Evolutionary conservation across 2,113 vertebrate species (phyloP), one percentile per base, ranked within the genome.

Genomic region (Cricetomys ansorgei): DNA sequence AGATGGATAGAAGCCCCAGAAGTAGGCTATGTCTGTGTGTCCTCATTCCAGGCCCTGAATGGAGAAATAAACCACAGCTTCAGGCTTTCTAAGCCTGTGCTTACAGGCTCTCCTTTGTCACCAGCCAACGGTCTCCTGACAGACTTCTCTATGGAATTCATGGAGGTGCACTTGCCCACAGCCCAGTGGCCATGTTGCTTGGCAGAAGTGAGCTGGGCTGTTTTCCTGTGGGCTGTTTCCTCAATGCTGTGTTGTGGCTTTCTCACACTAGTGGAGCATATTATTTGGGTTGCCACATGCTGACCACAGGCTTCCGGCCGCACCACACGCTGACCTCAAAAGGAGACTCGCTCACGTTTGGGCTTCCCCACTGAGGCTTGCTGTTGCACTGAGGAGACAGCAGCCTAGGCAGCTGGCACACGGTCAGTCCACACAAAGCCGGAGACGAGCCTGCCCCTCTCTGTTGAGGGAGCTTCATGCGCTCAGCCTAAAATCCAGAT

Each of bases 241-340:
- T 90, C 93, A 12, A 0, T 10, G 86, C 92, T 55, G 2, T 45
- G 65, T 62, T 95, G 97, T 95, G 97, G 97, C 95, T 96, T 96
- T 92, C 95, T 92, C 94, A 91, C 92, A 79, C 95, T 65, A 76
- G 85, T 50, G 85, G 76, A 95, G 73, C 9, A 0, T 67, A 80
- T 96, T 93, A 97, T 96, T 91, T 92, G 79, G 48, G 67, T 91
- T 94, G 96, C 96, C 97, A 77, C 94, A 89, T 23, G 94, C 81
- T 89, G 94, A 97, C 97, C 97, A 89, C 96, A 94, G 93, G 92
- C 93, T 96, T 94, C 95, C n/a, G 15, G 88, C 34, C 17, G 16
- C 34, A 81, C 95, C 94, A 77, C 96, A 81, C 17, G 76, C 84
- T 88, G 92, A 96, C 95, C 97, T 90, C 96, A 92, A 40, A 87